A percentile compares a stretch with the other conserved stretches of the same genome.
phyloP scores from a whole-genome alignment of 2,888 invertebrate genomes.

The Keiferia lycopersicella region DNA sequence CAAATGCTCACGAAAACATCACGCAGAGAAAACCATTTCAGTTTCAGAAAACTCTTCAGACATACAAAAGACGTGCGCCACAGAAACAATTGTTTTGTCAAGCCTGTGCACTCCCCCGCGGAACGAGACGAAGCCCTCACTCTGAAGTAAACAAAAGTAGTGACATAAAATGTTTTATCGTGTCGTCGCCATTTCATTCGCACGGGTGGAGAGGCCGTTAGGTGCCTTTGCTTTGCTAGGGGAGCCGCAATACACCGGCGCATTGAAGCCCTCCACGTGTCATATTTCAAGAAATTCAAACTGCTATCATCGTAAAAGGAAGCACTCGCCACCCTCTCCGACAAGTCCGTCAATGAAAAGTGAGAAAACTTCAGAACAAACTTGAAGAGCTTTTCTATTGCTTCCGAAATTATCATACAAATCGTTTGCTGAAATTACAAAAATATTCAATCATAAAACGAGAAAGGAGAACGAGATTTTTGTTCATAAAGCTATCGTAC shows the following conservation, averaged over 20 bases:
- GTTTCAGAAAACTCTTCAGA: conserved; percentile 9
- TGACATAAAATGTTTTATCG: conserved; percentile 72
- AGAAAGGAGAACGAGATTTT: conserved; percentile 13
- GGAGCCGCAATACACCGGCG: conserved; percentile 43
- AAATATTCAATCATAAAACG: conserved; percentile 16
- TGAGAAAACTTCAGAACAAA: conserved; percentile 13
- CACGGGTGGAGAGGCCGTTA: conserved; percentile 38
- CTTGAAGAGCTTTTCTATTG: conserved; percentile 6
- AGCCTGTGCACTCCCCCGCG: conserved; percentile 16
- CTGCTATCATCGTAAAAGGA: conserved; percentile 56
- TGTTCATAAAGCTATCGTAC: conserved; percentile 1
- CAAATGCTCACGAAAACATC: conserved; percentile 37
- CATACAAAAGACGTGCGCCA: conserved; percentile 21
- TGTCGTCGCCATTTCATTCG: conserved; percentile 45
- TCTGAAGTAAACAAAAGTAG: conserved; percentile 69
- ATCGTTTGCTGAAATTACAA: conserved; percentile 15
- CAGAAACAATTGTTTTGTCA: conserved; percentile 11
- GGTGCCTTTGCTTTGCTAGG: conserved; percentile 38
- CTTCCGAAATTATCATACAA: conserved; percentile 18
- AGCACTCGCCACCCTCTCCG: conserved; percentile 43
- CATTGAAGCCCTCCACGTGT: conserved; percentile 52
- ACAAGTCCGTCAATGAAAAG: conserved; percentile 34
- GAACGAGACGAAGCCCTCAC: conserved; percentile 42
- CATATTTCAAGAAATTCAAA: conserved; percentile 67
- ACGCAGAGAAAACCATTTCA: conserved; percentile 43